Evolutionary conservation across 2,113 vertebrate species (phyloP).

Genomic region (Neopipo cinnamomea): DNA sequence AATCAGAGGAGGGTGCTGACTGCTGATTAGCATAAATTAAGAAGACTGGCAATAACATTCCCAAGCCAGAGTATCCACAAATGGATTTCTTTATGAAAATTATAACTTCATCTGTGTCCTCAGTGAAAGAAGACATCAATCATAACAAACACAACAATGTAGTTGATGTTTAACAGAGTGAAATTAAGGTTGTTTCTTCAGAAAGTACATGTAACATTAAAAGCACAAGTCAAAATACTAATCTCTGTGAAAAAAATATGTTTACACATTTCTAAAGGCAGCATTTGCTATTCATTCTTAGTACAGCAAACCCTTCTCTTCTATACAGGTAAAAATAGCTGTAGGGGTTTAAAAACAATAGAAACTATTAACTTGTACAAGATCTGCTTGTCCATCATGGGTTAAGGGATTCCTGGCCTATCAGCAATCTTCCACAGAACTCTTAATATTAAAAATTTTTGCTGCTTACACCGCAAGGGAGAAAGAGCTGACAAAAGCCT

Average conservation of each 20-base stretch:
- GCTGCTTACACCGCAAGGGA: conserved; percentile 51
- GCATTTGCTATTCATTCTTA: neutral
- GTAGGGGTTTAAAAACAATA: neutral
- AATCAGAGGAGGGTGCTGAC: neutral
- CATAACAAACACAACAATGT: neutral
- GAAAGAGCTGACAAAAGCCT: conserved; percentile 73
- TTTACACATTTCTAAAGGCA: neutral
- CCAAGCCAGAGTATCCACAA: neutral
- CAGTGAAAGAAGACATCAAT: neutral
- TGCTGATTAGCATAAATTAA: neutral
- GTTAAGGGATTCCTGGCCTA: conserved; percentile 35
- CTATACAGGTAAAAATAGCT: neutral
- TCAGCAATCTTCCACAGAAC: conserved; percentile 7
- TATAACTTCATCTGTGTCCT: neutral
- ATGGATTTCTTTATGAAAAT: neutral
- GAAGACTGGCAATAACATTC: neutral
- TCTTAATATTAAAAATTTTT: conserved; percentile 58
- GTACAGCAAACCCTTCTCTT: neutral
- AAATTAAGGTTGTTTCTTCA: neutral
- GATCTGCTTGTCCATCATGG: neutral
- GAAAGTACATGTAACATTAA: neutral
- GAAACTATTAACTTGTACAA: neutral
- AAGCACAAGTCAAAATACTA: neutral
- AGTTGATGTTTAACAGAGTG: neutral
- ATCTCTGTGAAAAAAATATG: neutral